A percentile compares a stretch with the other conserved stretches of the same genome.
Evolutionary conservation across 2,113 vertebrate species (phyloP).

Genomic region (Struthidea cinerea): DNA sequence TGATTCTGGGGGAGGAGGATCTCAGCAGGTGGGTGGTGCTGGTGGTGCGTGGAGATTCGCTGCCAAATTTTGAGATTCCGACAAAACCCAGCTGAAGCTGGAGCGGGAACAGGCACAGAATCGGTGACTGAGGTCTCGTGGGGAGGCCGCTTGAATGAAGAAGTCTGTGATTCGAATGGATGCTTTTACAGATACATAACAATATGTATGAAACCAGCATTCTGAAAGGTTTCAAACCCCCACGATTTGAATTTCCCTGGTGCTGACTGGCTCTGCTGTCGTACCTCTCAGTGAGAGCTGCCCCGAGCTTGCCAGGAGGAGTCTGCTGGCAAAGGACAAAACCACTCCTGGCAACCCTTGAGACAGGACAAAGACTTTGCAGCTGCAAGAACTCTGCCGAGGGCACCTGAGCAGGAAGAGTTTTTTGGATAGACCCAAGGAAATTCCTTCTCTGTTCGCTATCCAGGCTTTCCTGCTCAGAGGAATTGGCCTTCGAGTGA

Average conservation of each 20-base stretch:
- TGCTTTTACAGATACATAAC: not conserved
- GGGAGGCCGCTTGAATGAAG: not conserved
- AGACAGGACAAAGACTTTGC: not conserved
- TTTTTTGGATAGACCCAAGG: not conserved
- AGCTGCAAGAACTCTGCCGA: not conserved
- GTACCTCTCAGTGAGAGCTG: constrained; percentile 59
- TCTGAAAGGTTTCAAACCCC: not conserved
- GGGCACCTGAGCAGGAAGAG: not conserved
- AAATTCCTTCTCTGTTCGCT: not conserved
- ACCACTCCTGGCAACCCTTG: not conserved
- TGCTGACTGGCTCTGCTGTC: not conserved
- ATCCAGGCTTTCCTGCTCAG: not conserved
- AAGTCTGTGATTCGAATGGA: not conserved
- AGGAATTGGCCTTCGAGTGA: not conserved
- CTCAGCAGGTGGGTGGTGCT: not conserved
- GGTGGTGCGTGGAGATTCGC: fast-evolving
- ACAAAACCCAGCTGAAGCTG: fast-evolving
- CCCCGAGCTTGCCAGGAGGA: not conserved
- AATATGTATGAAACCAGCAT: fast-evolving
- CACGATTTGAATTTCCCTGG: not conserved
- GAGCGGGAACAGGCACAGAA: fast-evolving
- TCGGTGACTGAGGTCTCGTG: not conserved
- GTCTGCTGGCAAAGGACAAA: not conserved
- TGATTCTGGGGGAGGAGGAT: fast-evolving
- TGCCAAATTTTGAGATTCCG: not conserved